A percentile compares a stretch with the other conserved stretches of the same genome.
phyloP scores from a whole-genome alignment of 2,113 vertebrate species.

The Acanthisitta chloris region DNA sequence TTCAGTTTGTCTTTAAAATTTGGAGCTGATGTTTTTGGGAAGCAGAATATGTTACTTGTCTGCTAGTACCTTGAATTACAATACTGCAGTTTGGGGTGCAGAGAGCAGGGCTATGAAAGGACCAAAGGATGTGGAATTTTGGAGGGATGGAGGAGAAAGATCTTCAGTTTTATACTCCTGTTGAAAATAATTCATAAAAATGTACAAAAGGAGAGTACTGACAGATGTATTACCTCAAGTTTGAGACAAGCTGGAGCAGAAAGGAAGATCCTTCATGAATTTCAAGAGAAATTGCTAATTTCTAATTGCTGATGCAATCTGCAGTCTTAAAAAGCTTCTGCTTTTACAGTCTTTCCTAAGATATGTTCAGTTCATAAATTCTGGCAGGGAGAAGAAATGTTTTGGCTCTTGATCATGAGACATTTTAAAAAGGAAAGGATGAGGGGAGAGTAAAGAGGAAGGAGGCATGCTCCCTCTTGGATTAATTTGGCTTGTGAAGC shows the following conservation, averaged over 20 bases:
- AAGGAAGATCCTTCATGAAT: neutral
- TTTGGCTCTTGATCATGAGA: slow-evolving; percentile 61
- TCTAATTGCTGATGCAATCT: neutral
- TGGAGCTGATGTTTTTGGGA: neutral
- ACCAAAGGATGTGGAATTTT: neutral
- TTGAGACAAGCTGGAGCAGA: neutral
- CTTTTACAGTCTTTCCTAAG: slow-evolving; percentile 9
- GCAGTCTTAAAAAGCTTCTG: neutral
- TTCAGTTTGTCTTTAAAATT: neutral
- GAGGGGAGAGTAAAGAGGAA: slow-evolving; percentile 1
- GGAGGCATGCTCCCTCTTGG: slow-evolving; percentile 8
- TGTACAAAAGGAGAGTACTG: neutral
- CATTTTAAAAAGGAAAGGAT: slow-evolving; percentile 12
- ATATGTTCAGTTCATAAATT: neutral
- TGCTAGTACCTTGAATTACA: neutral
- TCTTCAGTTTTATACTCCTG: neutral
- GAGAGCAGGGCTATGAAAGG: neutral
- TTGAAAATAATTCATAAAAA: neutral
- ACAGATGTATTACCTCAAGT: neutral
- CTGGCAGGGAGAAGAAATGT: slow-evolving; percentile 47
- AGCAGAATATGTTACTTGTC: neutral
- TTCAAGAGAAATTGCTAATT: slow-evolving; percentile 1
- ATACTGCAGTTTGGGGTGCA: neutral
- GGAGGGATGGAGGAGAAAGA: neutral
- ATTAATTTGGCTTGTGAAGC: slow-evolving; percentile 25